Conservation (phyloP, 2,888 invertebrate species). For the Imbricaverruca yamaguchii region DNA sequence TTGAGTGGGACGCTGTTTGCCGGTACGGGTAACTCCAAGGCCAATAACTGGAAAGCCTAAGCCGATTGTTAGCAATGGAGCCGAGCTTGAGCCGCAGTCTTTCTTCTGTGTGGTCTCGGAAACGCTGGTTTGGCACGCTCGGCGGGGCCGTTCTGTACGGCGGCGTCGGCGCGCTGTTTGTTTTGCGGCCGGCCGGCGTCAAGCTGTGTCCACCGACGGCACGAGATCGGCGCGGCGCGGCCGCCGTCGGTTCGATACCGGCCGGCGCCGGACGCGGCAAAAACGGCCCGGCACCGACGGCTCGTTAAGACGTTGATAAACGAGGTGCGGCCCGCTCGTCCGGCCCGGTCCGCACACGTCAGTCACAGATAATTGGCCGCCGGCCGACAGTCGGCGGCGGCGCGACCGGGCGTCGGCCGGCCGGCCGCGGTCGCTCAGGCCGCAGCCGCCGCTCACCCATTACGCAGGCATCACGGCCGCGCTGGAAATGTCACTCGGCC, state of each 20-base stretch:
- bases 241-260: not conserved
- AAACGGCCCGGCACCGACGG: not conserved
- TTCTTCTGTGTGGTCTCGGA: not conserved
- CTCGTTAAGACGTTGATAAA: not conserved
- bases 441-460: no score
- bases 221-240: no score
- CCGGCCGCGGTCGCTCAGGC: no score
- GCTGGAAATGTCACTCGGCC: not conserved
- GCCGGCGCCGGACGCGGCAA: not conserved
- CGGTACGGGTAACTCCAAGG: no score
- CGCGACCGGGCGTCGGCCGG: no score
- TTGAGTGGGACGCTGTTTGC: no score
- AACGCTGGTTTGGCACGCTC: not conserved
- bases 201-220: not conserved
- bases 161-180: not conserved
- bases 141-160: not conserved
- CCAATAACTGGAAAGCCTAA: no score
- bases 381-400: not conserved
- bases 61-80: no score
- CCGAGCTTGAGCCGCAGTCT: no score
- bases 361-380: not conserved
- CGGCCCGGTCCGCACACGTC: not conserved
- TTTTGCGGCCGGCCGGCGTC: not conserved
- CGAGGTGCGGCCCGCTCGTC: not conserved
- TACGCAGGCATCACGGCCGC: no score